phyloP scores from a whole-genome alignment of 2,113 vertebrate genomes.

The Nerophis lumbriciformis region DNA sequence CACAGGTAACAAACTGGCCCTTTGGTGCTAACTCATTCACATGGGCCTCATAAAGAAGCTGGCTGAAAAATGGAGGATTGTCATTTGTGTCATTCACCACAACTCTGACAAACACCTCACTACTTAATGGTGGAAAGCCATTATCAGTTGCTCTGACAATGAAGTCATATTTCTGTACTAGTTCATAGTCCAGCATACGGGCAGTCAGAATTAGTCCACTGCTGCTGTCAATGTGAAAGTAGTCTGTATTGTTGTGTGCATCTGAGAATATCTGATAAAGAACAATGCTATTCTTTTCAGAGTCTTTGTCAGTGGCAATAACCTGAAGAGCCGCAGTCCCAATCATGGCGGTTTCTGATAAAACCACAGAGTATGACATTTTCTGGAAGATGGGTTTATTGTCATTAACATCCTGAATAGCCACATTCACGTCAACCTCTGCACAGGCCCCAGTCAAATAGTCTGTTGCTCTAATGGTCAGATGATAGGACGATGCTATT shows the following conservation, averaged over 20 bases:
- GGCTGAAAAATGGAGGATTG: constrained; percentile 92
- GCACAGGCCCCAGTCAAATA: constrained; percentile 88
- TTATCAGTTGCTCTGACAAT: constrained; percentile 87
- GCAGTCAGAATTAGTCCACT: constrained; percentile 94
- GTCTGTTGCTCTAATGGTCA: constrained; percentile 89
- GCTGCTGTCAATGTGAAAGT: constrained; percentile 93
- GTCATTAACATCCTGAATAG: constrained; percentile 88
- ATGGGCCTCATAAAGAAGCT: constrained; percentile 91
- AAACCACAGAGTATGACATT: constrained; percentile 77
- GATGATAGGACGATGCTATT: constrained; percentile 75
- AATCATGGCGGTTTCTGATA: constrained; percentile 91
- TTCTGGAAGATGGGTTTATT: constrained; percentile 87
- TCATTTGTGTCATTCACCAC: constrained; percentile 89
- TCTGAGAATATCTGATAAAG: constrained; percentile 92
- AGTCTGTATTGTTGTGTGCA: constrained; percentile 86
- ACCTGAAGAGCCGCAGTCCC: constrained; percentile 93
- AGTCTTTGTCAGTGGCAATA: constrained; percentile 84
- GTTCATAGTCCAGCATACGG: constrained; percentile 87
- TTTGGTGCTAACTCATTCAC: constrained; percentile 90
- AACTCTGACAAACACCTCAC: constrained; percentile 83
- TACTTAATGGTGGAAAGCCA: constrained; percentile 88
- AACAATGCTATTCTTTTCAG: constrained; percentile 83
- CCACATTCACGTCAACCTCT: constrained; percentile 88
- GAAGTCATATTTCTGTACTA: constrained; percentile 80
- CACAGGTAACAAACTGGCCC: constrained; percentile 92